Percentiles rank a stretch among this genome's conserved stretches.
Conservation (phyloP, 1,140 invertebrate species). For the Agrypnia vestita region DNA sequence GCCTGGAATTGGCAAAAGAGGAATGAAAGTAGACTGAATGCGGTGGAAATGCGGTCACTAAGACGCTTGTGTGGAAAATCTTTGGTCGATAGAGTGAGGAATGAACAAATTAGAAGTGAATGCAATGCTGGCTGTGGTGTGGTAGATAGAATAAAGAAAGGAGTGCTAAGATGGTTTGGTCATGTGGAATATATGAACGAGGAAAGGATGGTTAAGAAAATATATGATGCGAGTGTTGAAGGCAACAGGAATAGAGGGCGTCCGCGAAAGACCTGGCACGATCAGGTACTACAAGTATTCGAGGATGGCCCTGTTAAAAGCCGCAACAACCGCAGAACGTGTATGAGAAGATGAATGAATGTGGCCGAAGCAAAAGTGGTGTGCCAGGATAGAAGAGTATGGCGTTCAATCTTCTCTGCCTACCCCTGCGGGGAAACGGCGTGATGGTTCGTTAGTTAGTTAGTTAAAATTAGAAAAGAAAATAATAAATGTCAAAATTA, state of each 20-base stretch:
- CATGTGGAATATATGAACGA: background rate
- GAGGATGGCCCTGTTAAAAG: too few relatives aligned
- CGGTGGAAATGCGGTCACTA: background rate
- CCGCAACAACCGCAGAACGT: background rate
- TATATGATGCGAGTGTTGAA: background rate
- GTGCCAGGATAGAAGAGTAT: background rate
- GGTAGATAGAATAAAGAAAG: too few relatives aligned
- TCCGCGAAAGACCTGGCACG: too few relatives aligned
- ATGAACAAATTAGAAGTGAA: too few relatives aligned
- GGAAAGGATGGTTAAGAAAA: background rate
- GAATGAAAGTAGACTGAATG: background rate
- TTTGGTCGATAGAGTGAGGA: background rate
- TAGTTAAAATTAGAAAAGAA: too few relatives aligned
- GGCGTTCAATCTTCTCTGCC: background rate
- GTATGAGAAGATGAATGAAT: slow-evolving; percentile 5
- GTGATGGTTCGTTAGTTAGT: too few relatives aligned
- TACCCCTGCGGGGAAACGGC: too few relatives aligned
- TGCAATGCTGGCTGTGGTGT: background rate
- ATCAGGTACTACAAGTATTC: too few relatives aligned
- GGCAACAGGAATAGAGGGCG: background rate
- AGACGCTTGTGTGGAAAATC: background rate
- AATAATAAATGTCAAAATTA: too few relatives aligned
- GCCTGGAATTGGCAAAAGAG: background rate
- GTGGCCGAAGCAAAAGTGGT: background rate
- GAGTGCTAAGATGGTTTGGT: background rate